Percentiles rank a stretch among this genome's conserved stretches.
Evolutionary conservation across 2,113 vertebrate species (phyloP).

Genomic region (Oreochromis spilurus): DNA sequence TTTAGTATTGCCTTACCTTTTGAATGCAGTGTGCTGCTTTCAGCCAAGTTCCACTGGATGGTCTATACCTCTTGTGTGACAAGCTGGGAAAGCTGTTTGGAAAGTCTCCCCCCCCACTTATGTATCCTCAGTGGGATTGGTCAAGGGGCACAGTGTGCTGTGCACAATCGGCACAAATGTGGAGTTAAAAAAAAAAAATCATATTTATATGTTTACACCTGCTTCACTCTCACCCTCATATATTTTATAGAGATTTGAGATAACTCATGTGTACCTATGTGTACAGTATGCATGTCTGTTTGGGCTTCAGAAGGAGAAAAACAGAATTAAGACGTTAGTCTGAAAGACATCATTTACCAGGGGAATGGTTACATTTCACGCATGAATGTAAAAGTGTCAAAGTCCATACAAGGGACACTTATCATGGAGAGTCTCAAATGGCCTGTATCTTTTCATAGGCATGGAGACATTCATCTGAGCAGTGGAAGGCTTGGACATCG

Average conservation of each 20-base stretch:
- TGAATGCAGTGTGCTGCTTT: conserved; percentile 32
- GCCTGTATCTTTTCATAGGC: conserved; percentile 47
- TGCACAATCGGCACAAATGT: conserved; percentile 36
- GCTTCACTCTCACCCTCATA: conserved; percentile 35
- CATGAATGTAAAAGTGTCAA: conserved; percentile 68
- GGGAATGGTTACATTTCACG: conserved; percentile 48
- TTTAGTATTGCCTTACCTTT: conserved; percentile 31
- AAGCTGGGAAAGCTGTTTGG: conserved; percentile 35
- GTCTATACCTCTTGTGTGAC: conserved; percentile 54
- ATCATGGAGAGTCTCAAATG: conserved; percentile 52
- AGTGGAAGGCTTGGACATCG: conserved; percentile 14
- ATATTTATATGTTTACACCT: conserved; percentile 65
- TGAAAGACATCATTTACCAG: conserved; percentile 67
- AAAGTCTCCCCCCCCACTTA: neutral
- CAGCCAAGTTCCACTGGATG: conserved; percentile 48
- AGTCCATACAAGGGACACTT: conserved; percentile 54
- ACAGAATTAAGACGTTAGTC: conserved; percentile 32
- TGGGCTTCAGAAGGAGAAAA: conserved; percentile 37
- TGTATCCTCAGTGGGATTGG: conserved; percentile 19
- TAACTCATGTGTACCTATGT: conserved; percentile 17
- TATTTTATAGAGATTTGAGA: conserved; percentile 45
- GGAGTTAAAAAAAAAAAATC: conserved; percentile 3
- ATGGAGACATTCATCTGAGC: conserved; percentile 14
- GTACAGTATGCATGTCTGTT: conserved; percentile 19
- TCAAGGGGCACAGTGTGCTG: conserved; percentile 38